Conservation (phyloP, 2,888 invertebrate species). For the Zhengitettix transpicula region DNA sequence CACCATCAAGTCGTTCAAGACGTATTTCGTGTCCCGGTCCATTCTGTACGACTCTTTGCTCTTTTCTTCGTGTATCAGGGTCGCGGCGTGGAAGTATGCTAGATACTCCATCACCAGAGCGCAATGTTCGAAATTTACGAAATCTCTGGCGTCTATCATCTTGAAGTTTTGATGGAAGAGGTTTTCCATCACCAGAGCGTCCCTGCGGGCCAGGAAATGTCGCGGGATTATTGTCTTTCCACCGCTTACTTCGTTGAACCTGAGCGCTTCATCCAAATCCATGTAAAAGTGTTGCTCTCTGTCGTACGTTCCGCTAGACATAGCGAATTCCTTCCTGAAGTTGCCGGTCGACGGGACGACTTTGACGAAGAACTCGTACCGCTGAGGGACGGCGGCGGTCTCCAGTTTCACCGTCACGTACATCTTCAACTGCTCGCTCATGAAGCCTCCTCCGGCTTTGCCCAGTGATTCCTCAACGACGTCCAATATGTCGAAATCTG, state of each 20-base stretch:
- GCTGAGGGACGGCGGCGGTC: not conserved
- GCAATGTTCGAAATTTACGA: not conserved
- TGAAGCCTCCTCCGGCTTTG: not conserved
- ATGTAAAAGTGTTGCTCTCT: not conserved
- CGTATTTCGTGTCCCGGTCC: not conserved
- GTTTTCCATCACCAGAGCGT: not conserved
- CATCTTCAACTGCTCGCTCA: not conserved
- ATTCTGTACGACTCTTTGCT: not conserved
- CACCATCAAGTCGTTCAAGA: not conserved
- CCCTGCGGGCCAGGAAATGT: not conserved
- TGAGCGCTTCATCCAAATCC: not conserved
- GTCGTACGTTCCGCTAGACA: not conserved
- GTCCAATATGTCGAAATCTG: not conserved
- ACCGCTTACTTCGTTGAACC: not conserved
- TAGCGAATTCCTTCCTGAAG: not conserved
- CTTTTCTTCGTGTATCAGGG: not conserved
- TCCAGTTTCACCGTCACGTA: not conserved
- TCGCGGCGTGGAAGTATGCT: not conserved
- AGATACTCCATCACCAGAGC: not conserved
- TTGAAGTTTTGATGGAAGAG: not conserved
- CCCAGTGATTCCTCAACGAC: not conserved
- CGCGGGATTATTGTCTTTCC: not conserved
- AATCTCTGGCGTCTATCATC: not conserved
- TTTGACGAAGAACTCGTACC: not conserved
- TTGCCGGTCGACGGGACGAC: not conserved